phyloP scores from a whole-genome alignment of 1,140 invertebrate genomes.

The Pogonognathellus flavescens region DNA sequence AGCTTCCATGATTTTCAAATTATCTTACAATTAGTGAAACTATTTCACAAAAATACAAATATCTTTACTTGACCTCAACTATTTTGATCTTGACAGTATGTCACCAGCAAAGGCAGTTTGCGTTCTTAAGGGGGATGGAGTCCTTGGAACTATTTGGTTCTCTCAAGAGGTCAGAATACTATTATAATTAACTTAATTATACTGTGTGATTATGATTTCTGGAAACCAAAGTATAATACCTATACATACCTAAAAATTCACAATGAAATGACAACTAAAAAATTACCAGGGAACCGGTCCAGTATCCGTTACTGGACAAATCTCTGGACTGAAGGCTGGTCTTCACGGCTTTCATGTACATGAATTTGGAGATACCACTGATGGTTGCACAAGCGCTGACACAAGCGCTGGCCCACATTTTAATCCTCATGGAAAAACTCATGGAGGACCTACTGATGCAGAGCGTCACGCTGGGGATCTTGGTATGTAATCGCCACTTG shows the following conservation, averaged over 20 bases:
- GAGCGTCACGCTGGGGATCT: slow-evolving; percentile 91
- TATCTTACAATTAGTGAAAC: too few species aligned
- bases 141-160: slow-evolving; percentile 84
- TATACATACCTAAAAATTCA: too few species aligned
- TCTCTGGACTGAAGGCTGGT: slow-evolving; percentile 79
- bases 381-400: slow-evolving; percentile 95
- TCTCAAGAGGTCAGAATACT: slow-evolving; percentile 84
- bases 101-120: slow-evolving; percentile 83
- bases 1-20: too few species aligned
- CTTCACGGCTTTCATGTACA: slow-evolving; percentile 96
- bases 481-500: slow-evolving; percentile 50
- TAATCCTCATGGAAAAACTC: slow-evolving; percentile 88
- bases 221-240: too few species aligned
- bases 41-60: too few species aligned
- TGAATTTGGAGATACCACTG: slow-evolving; percentile 96
- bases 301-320: slow-evolving; percentile 80
- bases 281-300: slow-evolving; percentile 73
- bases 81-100: too few species aligned
- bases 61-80: too few species aligned
- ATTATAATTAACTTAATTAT: too few species aligned
- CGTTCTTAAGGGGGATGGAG: slow-evolving; percentile 83
- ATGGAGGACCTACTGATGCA: slow-evolving; percentile 83
- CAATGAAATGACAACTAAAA: too few species aligned
- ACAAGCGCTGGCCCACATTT: slow-evolving; percentile 94
- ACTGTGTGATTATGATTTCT: too few species aligned